Evolutionary conservation across 2,888 invertebrate species (phyloP), one percentile per base, ranked within the genome.

Genomic region (Autographa pulchrina): DNA sequence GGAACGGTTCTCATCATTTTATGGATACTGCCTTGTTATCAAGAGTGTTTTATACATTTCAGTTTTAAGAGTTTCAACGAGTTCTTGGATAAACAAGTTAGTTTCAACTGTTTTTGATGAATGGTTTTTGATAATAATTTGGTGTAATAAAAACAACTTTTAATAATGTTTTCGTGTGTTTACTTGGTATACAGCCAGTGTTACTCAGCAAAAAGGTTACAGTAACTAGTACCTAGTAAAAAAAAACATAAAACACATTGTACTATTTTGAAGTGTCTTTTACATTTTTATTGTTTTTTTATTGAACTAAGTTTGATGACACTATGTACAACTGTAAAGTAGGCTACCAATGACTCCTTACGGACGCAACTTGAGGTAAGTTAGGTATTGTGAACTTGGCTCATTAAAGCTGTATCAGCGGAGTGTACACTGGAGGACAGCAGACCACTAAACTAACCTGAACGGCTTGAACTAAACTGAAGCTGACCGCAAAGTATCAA

Each of bases 391-490:
- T 56, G 11, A 56, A 56, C 20, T 56, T 25, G 13, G 25, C 25
- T 56, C 54, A 56, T 56, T 56, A 56, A 56, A 56, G 54, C 54
- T 56, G 20, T 56, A 56, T 56, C 54, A 56, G 54, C 54, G 1
- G 18, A 56, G 54, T 56, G 54, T 56, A 56, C 54, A 25, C 54
- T 20, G 14, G 54, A 25, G n/a, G n/a, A 7, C 13, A 16, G 54
- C 54, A 14, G 14, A 8, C 54, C 54, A 56, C 25, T 56, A 25
- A 56, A 56, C 54, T 25, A 25, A 20, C 20, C 54, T 25, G 54
- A 56, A 56, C 54, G 54, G 20, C 20, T 25, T 56, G 25, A 56
- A 56, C 54, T 56, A 11, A 56, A 20, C 11, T 56, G 13, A 5
- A 20, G 13, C 20, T 56, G 54, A 56, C 20, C 54, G 20, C 25